Evolutionary conservation across 2,888 invertebrate genomes (phyloP).

Genomic region (Alcis repandata): DNA sequence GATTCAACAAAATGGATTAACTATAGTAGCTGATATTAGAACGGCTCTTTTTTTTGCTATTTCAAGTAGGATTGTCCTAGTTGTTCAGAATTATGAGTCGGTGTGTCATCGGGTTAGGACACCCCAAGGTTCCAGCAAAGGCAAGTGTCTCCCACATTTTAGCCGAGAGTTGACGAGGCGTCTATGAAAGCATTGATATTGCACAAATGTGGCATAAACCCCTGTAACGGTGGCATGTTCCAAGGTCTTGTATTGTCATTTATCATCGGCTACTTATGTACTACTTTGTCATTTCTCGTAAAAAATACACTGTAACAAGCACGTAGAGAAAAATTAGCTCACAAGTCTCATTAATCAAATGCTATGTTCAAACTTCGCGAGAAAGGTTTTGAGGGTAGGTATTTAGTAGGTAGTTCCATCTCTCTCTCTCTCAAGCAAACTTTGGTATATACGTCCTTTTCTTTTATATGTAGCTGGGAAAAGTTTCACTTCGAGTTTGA

Average conservation of each 20-base stretch:
- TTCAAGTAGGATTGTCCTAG: too few species aligned
- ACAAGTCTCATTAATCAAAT: constrained; percentile 30
- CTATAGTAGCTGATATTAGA: too few species aligned
- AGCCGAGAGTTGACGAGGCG: too few species aligned
- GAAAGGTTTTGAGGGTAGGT: constrained; percentile 19
- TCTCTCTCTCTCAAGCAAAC: constrained; percentile 1
- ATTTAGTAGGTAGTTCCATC: constrained; percentile 10
- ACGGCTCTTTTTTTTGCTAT: too few species aligned
- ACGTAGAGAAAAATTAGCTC: constrained; percentile 25
- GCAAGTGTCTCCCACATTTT: too few species aligned
- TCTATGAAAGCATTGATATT: too few species aligned
- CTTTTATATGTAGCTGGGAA: constrained; percentile 8
- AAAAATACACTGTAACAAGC: constrained; percentile 11
- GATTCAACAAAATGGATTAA: too few species aligned
- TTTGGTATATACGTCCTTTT: constrained; percentile 1
- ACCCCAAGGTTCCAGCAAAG: too few species aligned
- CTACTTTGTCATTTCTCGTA: constrained; percentile 1
- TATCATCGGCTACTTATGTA: background rate
- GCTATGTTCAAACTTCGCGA: constrained; percentile 32
- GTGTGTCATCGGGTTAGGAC: too few species aligned
- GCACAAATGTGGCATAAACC: too few species aligned
- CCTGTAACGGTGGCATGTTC: too few species aligned
- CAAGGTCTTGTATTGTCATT: background rate
- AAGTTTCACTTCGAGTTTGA: constrained; percentile 10
- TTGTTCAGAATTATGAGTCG: too few species aligned